phyloP scores from a whole-genome alignment of 2,113 vertebrate genomes.

The Calyptommatus sinebrachiatus region DNA sequence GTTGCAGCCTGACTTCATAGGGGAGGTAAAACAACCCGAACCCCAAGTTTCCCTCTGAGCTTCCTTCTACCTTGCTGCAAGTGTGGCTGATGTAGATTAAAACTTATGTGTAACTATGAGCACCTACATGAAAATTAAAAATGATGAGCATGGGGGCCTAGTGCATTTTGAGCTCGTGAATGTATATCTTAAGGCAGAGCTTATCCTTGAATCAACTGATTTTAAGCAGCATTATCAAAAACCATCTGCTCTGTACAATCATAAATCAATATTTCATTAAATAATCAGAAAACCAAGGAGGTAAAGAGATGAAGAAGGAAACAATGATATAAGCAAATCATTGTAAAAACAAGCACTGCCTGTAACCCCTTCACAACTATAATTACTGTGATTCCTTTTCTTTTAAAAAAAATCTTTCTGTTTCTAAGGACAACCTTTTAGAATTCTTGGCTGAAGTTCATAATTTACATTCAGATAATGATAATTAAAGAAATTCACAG shows the following conservation, averaged over 20 bases:
- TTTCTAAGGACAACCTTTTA: constrained; percentile 64
- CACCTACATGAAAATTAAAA: no score
- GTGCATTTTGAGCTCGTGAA: background rate
- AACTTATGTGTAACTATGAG: no score
- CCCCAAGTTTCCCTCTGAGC: background rate
- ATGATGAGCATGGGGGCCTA: no score
- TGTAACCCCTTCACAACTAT: constrained; percentile 41
- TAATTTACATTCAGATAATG: constrained; percentile 74
- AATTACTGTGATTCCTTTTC: constrained; percentile 53
- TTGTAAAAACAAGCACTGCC: constrained; percentile 48
- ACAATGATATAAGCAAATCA: constrained; percentile 58
- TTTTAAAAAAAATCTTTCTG: constrained; percentile 51
- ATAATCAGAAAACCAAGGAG: constrained; percentile 59
- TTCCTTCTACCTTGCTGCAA: no score
- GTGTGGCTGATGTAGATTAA: no score
- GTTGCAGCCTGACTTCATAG: no score
- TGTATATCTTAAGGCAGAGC: constrained; percentile 36
- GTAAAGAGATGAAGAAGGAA: constrained; percentile 20
- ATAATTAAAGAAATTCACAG: constrained; percentile 72
- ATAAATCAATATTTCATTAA: constrained; percentile 73
- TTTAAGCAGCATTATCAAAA: constrained; percentile 62
- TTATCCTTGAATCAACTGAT: constrained; percentile 55
- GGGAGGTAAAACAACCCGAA: background rate
- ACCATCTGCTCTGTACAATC: constrained; percentile 67
- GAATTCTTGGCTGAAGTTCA: constrained; percentile 70